Percentiles rank a stretch among this genome's conserved stretches.
Conservation (phyloP, 2,888 invertebrate species). For the Perithous albicinctus region DNA sequence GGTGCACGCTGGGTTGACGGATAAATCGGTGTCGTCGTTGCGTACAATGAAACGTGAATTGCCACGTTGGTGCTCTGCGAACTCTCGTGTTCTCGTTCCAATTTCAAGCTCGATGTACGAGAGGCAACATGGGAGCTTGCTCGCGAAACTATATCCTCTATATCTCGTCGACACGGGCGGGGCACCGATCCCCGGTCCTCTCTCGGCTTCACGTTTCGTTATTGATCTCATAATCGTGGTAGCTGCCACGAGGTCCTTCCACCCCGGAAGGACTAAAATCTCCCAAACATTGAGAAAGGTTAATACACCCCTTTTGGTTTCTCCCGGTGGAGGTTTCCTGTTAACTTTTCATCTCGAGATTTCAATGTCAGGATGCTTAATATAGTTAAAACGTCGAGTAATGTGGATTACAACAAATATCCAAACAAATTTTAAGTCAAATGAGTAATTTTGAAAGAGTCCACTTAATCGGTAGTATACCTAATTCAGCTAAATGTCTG, state of each 20-base stretch:
- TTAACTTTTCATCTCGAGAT: background rate
- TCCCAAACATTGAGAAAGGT: background rate
- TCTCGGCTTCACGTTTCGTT: constrained; percentile 58
- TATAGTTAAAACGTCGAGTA: too few relatives aligned
- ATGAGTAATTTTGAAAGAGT: too few relatives aligned
- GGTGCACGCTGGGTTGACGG: constrained; percentile 25
- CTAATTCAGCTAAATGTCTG: too few relatives aligned
- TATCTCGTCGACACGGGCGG: constrained; percentile 47
- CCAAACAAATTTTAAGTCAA: too few relatives aligned
- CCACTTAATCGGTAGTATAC: too few relatives aligned
- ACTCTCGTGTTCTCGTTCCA: constrained; percentile 25
- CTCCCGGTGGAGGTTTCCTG: background rate
- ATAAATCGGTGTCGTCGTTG: constrained; percentile 43
- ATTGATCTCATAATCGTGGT: constrained; percentile 65
- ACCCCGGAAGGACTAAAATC: constrained; percentile 21
- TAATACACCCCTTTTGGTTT: background rate
- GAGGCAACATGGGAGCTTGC: constrained; percentile 9
- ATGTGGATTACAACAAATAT: too few relatives aligned
- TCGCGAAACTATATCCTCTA: constrained; percentile 26
- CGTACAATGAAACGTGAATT: constrained; percentile 36
- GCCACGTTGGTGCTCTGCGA: background rate
- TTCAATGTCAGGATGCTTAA: background rate
- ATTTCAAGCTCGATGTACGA: constrained; percentile 30
- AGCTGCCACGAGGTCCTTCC: constrained; percentile 39
- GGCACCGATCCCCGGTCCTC: constrained; percentile 56